Conservation (phyloP, 2,797 vertebrate genomes). For the Mus caroli region DNA sequence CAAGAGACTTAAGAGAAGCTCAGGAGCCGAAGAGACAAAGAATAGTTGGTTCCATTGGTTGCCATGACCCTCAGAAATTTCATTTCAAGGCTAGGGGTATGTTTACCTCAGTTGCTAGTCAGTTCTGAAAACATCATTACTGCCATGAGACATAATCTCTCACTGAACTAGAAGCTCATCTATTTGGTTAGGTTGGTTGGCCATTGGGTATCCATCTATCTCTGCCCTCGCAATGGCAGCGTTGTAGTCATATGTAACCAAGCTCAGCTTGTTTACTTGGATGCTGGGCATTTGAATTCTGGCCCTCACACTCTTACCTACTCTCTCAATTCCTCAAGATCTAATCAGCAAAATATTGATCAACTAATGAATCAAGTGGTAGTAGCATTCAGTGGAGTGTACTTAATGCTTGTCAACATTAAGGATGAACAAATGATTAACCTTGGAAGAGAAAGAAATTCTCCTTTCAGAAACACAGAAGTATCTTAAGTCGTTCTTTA, state of each 20-base stretch:
- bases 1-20: background rate
- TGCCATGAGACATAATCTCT: background rate
- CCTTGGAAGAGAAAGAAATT: background rate
- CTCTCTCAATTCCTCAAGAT: background rate
- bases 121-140: background rate
- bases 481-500: background rate
- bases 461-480: background rate
- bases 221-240: background rate
- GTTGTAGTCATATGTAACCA: background rate
- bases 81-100: accelerated
- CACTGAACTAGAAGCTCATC: background rate
- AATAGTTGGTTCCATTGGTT: background rate
- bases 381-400: background rate
- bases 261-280: background rate
- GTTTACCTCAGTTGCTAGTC: background rate
- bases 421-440: background rate
- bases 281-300: background rate
- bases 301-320: background rate
- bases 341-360: background rate
- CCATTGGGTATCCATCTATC: background rate
- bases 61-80: accelerated
- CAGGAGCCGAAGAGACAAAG: background rate
- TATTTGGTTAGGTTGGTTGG: background rate
- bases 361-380: background rate
- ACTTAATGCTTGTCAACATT: background rate